Evolutionary conservation across 2,113 vertebrate species (phyloP).

Genomic region (Dromas ardeola): DNA sequence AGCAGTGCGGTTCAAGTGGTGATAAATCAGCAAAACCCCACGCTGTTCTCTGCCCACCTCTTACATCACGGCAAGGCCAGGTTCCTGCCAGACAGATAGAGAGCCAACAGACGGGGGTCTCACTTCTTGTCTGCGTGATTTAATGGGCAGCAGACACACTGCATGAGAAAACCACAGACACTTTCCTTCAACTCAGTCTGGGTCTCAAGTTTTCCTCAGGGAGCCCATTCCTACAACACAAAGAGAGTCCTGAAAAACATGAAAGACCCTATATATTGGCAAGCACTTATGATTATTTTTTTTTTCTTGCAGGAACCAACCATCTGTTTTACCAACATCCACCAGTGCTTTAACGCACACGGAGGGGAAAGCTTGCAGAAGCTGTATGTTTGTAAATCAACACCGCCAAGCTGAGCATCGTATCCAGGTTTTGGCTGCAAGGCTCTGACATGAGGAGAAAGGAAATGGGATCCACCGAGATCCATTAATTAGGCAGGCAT

Average conservation of each 20-base stretch:
- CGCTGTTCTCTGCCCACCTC: background rate
- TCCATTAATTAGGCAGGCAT: background rate
- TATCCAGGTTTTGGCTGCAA: background rate
- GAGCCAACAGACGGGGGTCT: background rate
- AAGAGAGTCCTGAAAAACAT: background rate
- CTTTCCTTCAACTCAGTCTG: background rate
- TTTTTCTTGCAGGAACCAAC: background rate
- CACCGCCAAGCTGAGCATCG: background rate
- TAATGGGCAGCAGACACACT: background rate
- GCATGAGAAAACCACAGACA: background rate
- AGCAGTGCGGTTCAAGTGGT: fast-evolving
- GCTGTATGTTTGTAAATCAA: background rate
- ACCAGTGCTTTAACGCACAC: background rate
- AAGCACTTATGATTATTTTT: background rate
- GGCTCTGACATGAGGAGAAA: background rate
- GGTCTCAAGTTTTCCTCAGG: background rate
- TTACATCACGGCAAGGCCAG: background rate
- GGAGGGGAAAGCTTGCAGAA: background rate
- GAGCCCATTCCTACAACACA: background rate
- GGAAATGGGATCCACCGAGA: background rate
- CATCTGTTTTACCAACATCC: background rate
- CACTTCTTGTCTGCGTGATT: background rate
- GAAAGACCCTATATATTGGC: background rate
- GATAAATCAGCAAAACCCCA: background rate
- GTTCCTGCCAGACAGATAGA: background rate